phyloP scores from a whole-genome alignment of 2,113 vertebrate species.

The Eonycteris spelaea region DNA sequence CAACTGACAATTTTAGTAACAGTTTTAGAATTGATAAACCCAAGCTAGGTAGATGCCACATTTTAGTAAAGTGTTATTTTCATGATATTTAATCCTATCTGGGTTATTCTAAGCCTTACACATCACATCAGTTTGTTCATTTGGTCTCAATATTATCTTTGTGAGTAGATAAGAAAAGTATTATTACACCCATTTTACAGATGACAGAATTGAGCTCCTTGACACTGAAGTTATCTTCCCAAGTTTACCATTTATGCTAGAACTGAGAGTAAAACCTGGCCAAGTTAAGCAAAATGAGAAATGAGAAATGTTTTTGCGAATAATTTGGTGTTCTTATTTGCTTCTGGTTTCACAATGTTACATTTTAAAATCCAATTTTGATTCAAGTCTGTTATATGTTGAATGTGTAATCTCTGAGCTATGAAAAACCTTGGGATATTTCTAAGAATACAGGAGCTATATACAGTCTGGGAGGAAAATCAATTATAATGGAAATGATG shows the following conservation, averaged over 20 bases:
- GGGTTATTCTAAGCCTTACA: neutral
- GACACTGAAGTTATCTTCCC: neutral
- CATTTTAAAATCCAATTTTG: slow-evolving; percentile 15
- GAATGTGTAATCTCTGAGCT: neutral
- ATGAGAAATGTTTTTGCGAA: neutral
- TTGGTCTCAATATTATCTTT: neutral
- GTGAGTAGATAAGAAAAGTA: neutral
- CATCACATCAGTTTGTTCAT: neutral
- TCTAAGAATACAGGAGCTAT: neutral
- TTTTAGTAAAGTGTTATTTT: neutral
- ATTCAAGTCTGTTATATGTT: neutral
- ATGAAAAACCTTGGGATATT: slow-evolving; percentile 24
- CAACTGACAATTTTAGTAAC: neutral
- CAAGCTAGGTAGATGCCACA: neutral
- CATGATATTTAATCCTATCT: neutral
- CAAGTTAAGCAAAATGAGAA: neutral
- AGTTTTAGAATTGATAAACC: neutral
- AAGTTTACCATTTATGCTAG: neutral
- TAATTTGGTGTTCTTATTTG: neutral
- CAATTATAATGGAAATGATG: slow-evolving; percentile 25
- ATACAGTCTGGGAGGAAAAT: neutral
- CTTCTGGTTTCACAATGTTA: slow-evolving; percentile 19
- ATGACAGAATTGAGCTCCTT: neutral
- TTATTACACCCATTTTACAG: neutral
- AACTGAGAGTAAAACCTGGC: neutral